Base-by-base conservation (phyloP, 2,797 vertebrate species). In the Crossoptilon crossoptilon region DNA sequence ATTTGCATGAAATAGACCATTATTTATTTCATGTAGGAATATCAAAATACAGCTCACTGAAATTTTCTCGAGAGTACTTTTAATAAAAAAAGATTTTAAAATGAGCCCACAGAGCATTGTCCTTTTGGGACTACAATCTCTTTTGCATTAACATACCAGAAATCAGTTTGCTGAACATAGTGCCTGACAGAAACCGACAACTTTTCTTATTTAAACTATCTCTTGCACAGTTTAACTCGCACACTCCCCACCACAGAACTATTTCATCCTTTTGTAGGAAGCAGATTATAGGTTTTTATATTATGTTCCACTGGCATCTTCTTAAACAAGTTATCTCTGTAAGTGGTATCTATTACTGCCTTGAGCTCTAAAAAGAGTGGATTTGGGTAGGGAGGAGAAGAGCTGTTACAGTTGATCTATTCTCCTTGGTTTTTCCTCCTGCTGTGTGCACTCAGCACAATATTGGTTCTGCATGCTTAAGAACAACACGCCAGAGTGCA, bases 341-440 rank as follows among this genome's bases (percentile, higher is more conserved):
- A 70, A 90, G 53, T 48, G 44, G 12, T 84, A 21, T n/a, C 43
- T 72, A 1, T 19, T 60, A 43, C 68, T 59, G 41, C 46, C 73
- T 60, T 49, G n/a, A 88, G 74, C 7, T 0, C 59, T 53, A 64
- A 84, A 88, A 85, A 41, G 41, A 77, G 44, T 37, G 51, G 15
- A 22, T 59, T 67, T 83, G 37, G 58, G 44, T 14, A 49, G 48
- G 48, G 31, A 72, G n/a, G 43, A 84, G 64, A 64, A 73, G 35
- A 9, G 7, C 31, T 79, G 53, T 72, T 90, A 46, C 7, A 11
- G 1, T 46, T 0, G 0, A 37, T 26, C 49, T 60, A 3, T 82
- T 90, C 88, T 58, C 37, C 67, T 90, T 91, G 76, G 26, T 9
- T 94, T 84, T 87, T 24, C n/a, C 35, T 76, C 67, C 83, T 84